Percentiles rank a stretch among this genome's conserved stretches.
These are phyloP conservation scores for Catagonus wagneri DNA, from an alignment of 2,113 vertebrate species.

Conservation along the genomic window DNA sequence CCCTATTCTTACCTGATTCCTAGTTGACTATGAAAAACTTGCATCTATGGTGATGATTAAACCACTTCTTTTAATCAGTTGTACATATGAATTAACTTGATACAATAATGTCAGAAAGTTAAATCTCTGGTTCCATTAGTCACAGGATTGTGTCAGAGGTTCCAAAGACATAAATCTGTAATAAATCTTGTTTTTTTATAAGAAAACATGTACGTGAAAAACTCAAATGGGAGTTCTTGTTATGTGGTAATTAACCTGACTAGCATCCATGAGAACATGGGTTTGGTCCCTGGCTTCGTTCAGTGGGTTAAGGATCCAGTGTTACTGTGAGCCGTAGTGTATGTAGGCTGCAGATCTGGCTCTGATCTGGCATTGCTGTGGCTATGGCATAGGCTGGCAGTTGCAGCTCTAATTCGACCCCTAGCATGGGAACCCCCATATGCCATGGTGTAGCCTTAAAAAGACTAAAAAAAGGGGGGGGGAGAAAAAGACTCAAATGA, in stretches of 20 bases:
- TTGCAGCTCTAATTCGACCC: too few relatives aligned
- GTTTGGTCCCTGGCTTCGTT: too few relatives aligned
- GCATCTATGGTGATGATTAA: not conserved
- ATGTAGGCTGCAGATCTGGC: too few relatives aligned
- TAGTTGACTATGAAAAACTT: not conserved
- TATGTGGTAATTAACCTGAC: too few relatives aligned
- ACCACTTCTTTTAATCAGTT: not conserved
- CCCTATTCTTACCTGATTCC: not conserved
- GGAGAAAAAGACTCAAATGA: not conserved
- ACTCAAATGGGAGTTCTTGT: not conserved
- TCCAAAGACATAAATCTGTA: constrained; percentile 1
- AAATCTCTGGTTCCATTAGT: not conserved
- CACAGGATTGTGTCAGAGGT: not conserved
- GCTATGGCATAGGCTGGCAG: too few relatives aligned
- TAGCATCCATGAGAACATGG: too few relatives aligned
- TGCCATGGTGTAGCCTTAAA: too few relatives aligned
- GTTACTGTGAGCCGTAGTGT: too few relatives aligned
- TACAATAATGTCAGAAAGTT: not conserved
- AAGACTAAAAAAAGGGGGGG: too few relatives aligned
- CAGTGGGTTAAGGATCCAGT: too few relatives aligned
- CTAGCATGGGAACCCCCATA: too few relatives aligned
- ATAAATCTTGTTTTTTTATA: not conserved
- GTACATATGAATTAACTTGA: not conserved
- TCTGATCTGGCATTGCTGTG: too few relatives aligned
- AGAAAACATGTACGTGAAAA: not conserved